A percentile compares a stretch with the other conserved stretches of the same genome.
phyloP scores from a whole-genome alignment of 2,888 invertebrate genomes.

The Heliconius cydno region DNA sequence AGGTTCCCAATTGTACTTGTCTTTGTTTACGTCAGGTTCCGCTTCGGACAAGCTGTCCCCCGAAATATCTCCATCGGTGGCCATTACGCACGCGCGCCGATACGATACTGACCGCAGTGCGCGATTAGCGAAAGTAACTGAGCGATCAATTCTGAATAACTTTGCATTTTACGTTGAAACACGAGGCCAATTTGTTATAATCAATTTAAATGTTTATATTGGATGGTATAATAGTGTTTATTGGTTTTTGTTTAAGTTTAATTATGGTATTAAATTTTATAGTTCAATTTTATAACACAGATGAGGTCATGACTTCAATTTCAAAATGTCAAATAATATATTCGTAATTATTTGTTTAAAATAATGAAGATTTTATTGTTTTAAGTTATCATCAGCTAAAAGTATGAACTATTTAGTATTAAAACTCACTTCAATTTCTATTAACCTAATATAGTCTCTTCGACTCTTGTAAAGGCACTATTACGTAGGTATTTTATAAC shows the following conservation, averaged over 20 bases:
- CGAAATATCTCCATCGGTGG: conserved; percentile 58
- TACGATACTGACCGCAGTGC: conserved; percentile 57
- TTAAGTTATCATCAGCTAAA: not conserved
- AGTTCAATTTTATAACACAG: not conserved
- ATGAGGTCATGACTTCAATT: not conserved
- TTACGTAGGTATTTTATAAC: not conserved
- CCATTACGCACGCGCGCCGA: conserved; percentile 53
- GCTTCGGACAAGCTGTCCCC: conserved; percentile 68
- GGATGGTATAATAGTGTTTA: not conserved
- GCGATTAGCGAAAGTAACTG: conserved; percentile 59
- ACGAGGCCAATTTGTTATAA: conserved; percentile 16
- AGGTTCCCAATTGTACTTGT: conserved; percentile 42
- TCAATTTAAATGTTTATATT: conserved; percentile 15
- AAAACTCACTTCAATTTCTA: too few species aligned
- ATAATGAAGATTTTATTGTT: not conserved
- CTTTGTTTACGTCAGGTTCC: conserved; percentile 50
- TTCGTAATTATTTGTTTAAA: not conserved
- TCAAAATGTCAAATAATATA: not conserved
- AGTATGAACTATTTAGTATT: not conserved
- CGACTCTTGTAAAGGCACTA: not conserved
- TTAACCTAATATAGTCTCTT: too few species aligned
- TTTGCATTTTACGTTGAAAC: conserved; percentile 52
- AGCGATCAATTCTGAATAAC: conserved; percentile 52
- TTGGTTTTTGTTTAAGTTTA: not conserved
- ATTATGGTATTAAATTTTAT: not conserved